phyloP scores from a whole-genome alignment of 2,888 invertebrate species.

The Mayetiola destructor region DNA sequence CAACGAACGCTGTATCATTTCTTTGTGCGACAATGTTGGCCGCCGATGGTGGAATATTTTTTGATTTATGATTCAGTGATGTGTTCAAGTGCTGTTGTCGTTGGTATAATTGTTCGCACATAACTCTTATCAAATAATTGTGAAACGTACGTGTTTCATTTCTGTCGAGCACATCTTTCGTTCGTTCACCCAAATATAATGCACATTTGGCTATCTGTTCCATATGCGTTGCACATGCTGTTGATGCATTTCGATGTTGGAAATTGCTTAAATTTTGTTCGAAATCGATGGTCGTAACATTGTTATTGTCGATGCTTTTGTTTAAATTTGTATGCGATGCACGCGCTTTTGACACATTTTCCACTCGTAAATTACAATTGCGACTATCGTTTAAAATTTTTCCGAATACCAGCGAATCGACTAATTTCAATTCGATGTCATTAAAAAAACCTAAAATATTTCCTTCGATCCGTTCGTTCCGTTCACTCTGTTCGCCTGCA shows the following conservation, averaged over 20 bases:
- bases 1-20: neutral
- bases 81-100: neutral
- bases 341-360: neutral
- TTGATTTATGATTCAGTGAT: conserved; percentile 2
- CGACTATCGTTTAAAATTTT: neutral
- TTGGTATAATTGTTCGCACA: neutral
- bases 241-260: neutral
- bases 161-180: neutral
- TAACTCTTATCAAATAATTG: neutral
- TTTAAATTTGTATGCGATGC: no score
- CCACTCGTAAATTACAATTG: neutral
- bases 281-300: no score
- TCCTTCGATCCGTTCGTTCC: neutral
- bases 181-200: neutral
- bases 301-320: no score
- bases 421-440: neutral
- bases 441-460: conserved; percentile 4
- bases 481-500: neutral
- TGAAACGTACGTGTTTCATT: conserved; percentile 6
- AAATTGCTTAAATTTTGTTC: no score
- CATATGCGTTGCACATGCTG: neutral
- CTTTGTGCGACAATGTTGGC: neutral
- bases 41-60: neutral
- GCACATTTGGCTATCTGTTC: conserved; percentile 4
- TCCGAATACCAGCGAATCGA: neutral